Evolutionary conservation across 2,113 vertebrate species (phyloP), one percentile per base, ranked within the genome.

Genomic region (Parus major): DNA sequence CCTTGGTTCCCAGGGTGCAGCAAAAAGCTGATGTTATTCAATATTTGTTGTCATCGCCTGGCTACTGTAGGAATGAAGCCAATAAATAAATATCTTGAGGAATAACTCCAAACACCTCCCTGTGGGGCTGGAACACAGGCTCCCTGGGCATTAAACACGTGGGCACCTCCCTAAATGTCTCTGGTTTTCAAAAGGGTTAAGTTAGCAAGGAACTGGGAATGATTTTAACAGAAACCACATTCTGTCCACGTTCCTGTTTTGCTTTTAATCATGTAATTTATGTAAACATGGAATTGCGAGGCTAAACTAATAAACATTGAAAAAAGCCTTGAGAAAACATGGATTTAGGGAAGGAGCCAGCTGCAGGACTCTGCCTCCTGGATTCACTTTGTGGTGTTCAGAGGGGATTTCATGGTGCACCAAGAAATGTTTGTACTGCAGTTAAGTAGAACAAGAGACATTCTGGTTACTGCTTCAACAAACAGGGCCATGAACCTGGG

Each of bases 241-340:
- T 93, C 82, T 70, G 31, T 28, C 65, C 79, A 84, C 72, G 85
- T 92, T 93, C 80, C 86, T 84, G 83, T 71, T 88, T 95, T 92
- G 91, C 89, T 96, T 96, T 94, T 93, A 94, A 92, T 93, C 79
- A 86, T 65, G 85, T 70, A 59, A 83, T 80, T 95, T 90, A 81
- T 86, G 76, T 84, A 96, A 95, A 97, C 95, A 83, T 3, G 56
- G 72, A 88, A 81, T 64, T 78, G 76, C 76, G 94, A 86, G 55
- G 85, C 93, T 92, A 93, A 97, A 92, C 79, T 77, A 90, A 90
- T 75, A 92, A 95, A 91, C 69, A 49, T 2, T 35, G 84, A 63
- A 82, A 95, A 92, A 92, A 73, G 47, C 60, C 68, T 77, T 75
- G 75, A 88, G 68, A 83, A 93, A 92, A 93, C 70, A 68, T 25